Percentiles rank a stretch among this genome's conserved stretches.
Conservation (phyloP, 2,113 vertebrate species). For the Choloepus hoffmanni region DNA sequence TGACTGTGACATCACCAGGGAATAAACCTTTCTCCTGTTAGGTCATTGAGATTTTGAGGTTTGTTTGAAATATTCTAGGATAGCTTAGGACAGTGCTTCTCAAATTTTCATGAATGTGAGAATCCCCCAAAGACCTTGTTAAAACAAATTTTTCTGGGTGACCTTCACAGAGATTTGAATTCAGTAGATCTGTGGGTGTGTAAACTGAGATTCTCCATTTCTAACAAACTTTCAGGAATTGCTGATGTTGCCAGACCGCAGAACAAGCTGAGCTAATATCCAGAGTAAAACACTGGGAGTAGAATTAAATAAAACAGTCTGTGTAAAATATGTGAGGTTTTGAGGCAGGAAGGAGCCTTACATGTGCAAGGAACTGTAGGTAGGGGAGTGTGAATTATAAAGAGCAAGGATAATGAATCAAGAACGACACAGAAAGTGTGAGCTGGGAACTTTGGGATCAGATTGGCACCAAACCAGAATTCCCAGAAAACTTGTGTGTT, state of each 20-base stretch:
- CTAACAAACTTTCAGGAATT: not conserved
- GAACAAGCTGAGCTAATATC: not conserved
- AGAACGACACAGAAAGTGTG: not conserved
- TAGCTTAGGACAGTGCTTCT: not conserved
- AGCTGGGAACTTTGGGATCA: not conserved
- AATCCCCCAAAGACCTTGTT: not conserved
- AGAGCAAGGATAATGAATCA: not conserved
- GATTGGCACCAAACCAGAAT: not conserved
- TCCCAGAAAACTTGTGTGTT: not conserved
- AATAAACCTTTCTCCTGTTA: not conserved
- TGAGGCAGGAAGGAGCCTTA: not conserved
- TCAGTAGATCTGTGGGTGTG: not conserved
- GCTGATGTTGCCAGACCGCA: not conserved
- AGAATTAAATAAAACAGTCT: not conserved
- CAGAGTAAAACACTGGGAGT: not conserved
- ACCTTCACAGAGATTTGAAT: not conserved
- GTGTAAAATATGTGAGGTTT: not conserved
- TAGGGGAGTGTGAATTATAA: not conserved
- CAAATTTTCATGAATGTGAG: not conserved
- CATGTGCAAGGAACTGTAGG: not conserved
- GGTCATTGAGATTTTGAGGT: not conserved
- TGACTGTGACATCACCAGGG: not conserved
- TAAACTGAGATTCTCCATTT: not conserved
- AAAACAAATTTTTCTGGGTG: not conserved
- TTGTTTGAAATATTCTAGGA: not conserved